A percentile compares a stretch with the other conserved stretches of the same genome.
Conservation (phyloP, 2,113 vertebrate genomes). For the Pedetes capensis region DNA sequence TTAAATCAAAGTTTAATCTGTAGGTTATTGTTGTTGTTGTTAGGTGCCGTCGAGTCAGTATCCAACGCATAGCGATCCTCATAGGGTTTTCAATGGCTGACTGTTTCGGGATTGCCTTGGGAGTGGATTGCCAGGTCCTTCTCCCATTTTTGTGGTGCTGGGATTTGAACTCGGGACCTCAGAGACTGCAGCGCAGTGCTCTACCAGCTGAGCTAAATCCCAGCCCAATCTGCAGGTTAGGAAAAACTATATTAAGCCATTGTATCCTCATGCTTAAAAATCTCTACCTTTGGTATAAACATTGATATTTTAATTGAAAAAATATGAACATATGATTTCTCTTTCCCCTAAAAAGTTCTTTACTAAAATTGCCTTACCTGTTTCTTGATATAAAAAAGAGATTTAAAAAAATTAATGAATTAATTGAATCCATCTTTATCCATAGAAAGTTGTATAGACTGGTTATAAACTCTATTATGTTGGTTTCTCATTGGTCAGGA, state of each 20-base stretch:
- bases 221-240: too few relatives aligned
- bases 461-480: neutral
- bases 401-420: neutral
- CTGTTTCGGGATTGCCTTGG: too few relatives aligned
- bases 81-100: too few relatives aligned
- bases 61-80: too few relatives aligned
- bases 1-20: slow-evolving; percentile 16
- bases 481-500: neutral
- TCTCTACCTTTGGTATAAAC: neutral
- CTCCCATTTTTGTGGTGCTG: too few relatives aligned
- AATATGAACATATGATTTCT: too few relatives aligned
- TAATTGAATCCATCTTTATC: neutral
- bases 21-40: too few relatives aligned
- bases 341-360: neutral
- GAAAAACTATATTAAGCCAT: neutral
- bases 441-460: neutral
- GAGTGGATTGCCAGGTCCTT: too few relatives aligned
- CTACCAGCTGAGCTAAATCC: too few relatives aligned
- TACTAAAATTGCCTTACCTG: neutral
- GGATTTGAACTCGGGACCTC: too few relatives aligned
- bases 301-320: slow-evolving; percentile 36
- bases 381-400: slow-evolving; percentile 14
- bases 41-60: too few relatives aligned
- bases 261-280: neutral
- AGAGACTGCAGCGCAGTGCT: too few relatives aligned